Evolutionary conservation across 2,888 invertebrate species (phyloP), one percentile per base, ranked within the genome.

Genomic region (Neoitamus cyanurus): DNA sequence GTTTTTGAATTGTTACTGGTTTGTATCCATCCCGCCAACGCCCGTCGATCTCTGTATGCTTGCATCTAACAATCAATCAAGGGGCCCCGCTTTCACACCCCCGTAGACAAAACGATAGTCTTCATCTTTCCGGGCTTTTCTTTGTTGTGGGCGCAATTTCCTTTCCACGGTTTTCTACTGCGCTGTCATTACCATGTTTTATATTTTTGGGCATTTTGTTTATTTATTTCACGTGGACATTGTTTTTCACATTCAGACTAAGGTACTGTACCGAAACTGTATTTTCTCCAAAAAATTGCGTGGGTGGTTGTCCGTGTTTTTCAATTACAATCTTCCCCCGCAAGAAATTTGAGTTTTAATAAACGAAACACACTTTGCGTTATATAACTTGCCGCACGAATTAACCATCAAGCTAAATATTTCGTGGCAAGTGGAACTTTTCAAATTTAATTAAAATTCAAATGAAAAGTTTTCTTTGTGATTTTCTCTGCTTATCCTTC

Each of bases 1-100:
- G 36, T 82, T 82, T 37, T 82, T 82, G 69, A 82, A 82, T 69
- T 82, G 82, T 82, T 82, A 82, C 25, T 82, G 82, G 82, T 82
- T 82, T 69, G 82, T 82, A 78, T 78, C 15, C 2, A 2, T 9
- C 1, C 25, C 6, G 6, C 7, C 9, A 0, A 31, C n/a, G 34
- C 0, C 2, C 28, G 48, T 58, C 31, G 25, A 78, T 78, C 48
- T 30, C 48, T 77, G 78, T 58, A 78, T 78, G 78, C 58, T 78
- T 48, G 78, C 58, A 75, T 42, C 36, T 75, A 42, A 58, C 25
- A 36, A 75, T 73, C 9, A 73, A 20, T 36, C 11, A 1, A 34
- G 2, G 5, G 34, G 6, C 15, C 20, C 1, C 1, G 7, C 20
- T 58, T 9, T 15, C 0, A 9, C 9, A 25, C 7, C 9, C 15